These are phyloP conservation scores for Acronicta leporina DNA, from an alignment of 2,888 invertebrate genomes.

Conservation along the genomic window DNA sequence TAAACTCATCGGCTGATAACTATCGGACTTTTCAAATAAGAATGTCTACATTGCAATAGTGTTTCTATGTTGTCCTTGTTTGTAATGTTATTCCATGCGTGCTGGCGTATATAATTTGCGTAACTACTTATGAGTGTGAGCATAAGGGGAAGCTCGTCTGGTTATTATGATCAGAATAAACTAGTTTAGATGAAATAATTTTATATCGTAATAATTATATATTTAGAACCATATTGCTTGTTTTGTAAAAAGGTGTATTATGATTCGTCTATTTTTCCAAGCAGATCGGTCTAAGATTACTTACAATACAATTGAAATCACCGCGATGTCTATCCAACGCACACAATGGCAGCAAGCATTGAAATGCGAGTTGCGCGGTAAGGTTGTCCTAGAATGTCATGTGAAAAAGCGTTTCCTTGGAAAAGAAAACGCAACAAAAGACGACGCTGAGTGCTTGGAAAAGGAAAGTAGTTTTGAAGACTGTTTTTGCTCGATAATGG, in stretches of 20 bases:
- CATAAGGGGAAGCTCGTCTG: conserved; percentile 24
- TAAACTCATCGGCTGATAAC: conserved; percentile 36
- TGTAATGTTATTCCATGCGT: conserved; percentile 41
- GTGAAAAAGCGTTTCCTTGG: conserved; percentile 35
- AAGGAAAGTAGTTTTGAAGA: conserved; percentile 16
- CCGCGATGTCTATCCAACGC: conserved; percentile 35
- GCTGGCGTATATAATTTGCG: conserved; percentile 46
- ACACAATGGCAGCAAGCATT: conserved; percentile 41
- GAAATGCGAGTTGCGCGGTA: conserved; percentile 43
- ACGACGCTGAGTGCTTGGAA: conserved; percentile 21
- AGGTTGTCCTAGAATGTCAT: conserved; percentile 36
- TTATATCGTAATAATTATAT: background rate
- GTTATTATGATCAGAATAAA: conserved; percentile 17
- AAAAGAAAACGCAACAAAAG: conserved; percentile 42
- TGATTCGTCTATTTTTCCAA: conserved; percentile 20
- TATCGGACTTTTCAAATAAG: conserved; percentile 44
- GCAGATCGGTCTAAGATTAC: conserved; percentile 36
- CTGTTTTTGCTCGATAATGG: conserved; percentile 7
- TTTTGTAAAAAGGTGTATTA: background rate
- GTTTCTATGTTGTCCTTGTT: conserved; percentile 39
- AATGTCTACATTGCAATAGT: conserved; percentile 38
- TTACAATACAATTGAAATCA: conserved; percentile 45
- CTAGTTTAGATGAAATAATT: conserved; percentile 4
- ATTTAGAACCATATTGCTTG: background rate
- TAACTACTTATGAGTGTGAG: conserved; percentile 42